Percentiles rank a stretch among this genome's conserved stretches.
Evolutionary conservation across 2,888 invertebrate genomes (phyloP).

Genomic region (Cerceris ruficornis): DNA sequence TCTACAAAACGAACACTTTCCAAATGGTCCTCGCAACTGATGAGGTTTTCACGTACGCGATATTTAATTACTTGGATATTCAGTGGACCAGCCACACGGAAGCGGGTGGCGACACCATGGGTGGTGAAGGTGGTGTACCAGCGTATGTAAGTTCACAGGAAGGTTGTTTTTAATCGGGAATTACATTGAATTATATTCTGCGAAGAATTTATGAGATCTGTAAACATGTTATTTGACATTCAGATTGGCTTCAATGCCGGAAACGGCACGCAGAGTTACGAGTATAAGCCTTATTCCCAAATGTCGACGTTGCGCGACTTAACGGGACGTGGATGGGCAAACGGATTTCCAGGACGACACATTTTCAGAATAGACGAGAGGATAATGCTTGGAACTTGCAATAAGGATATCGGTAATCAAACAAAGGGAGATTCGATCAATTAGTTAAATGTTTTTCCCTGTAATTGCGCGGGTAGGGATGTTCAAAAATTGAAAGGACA

Average conservation of each 20-base stretch:
- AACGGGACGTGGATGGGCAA: conserved; percentile 92
- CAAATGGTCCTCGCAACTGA: conserved; percentile 97
- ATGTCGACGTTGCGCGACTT: conserved; percentile 92
- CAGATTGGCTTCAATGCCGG: conserved; percentile 98
- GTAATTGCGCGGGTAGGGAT: too few relatives aligned
- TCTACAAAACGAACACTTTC: conserved; percentile 96
- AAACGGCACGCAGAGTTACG: conserved; percentile 94
- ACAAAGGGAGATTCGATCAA: not conserved
- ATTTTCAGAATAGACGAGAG: conserved; percentile 97
- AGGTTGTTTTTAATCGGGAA: not conserved
- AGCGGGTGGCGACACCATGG: conserved; percentile 93
- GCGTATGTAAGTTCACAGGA: conserved; percentile 88
- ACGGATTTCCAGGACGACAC: conserved; percentile 94
- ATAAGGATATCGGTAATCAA: conserved; percentile 90
- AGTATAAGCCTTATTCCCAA: conserved; percentile 95
- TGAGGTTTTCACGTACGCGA: conserved; percentile 96
- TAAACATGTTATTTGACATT: conserved; percentile 39
- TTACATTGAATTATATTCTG: too few relatives aligned
- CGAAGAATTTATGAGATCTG: not conserved
- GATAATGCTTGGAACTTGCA: conserved; percentile 95
- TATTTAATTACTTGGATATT: conserved; percentile 96
- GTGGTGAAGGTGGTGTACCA: conserved; percentile 93
- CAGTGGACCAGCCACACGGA: conserved; percentile 96
- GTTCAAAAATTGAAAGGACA: too few relatives aligned
- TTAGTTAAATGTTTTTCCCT: too few relatives aligned